Conservation (phyloP, 2,888 invertebrate species). For the Argynnis bischoffii region DNA sequence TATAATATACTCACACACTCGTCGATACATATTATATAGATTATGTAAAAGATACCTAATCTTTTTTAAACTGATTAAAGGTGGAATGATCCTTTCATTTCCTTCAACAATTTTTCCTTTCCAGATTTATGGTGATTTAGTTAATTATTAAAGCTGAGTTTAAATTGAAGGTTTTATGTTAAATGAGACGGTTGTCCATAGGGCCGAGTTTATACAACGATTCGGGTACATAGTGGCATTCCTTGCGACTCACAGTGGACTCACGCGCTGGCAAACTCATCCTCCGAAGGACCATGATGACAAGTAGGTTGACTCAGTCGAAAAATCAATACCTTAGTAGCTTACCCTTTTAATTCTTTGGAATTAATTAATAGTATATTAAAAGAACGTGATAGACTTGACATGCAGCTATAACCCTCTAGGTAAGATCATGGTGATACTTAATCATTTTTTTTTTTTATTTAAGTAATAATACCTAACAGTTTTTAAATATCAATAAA, state of each 20-base stretch:
- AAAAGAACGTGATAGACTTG: neutral
- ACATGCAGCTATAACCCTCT: no score
- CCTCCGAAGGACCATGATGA: slow-evolving; percentile 72
- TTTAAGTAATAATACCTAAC: neutral
- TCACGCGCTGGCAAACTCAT: slow-evolving; percentile 93
- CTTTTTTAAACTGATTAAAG: no score
- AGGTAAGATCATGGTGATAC: neutral
- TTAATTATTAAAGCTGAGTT: no score
- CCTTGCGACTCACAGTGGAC: slow-evolving; percentile 94
- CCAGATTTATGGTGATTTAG: no score
- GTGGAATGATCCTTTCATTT: no score
- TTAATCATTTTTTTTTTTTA: neutral
- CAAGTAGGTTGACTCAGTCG: slow-evolving; percentile 52
- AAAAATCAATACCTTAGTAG: neutral
- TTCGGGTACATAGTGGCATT: slow-evolving; percentile 93
- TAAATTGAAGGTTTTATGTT: neutral
- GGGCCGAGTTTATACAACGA: slow-evolving; percentile 91
- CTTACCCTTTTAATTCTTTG: neutral
- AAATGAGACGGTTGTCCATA: slow-evolving; percentile 64
- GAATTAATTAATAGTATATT: neutral
- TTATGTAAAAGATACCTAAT: no score
- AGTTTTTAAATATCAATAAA: neutral
- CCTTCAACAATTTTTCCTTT: no score
- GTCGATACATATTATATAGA: no score
- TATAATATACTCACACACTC: no score